A percentile compares a stretch with the other conserved stretches of the same genome.
Evolutionary conservation across 2,888 invertebrate species (phyloP).

Genomic region (Nephrocerus scutellatus): DNA sequence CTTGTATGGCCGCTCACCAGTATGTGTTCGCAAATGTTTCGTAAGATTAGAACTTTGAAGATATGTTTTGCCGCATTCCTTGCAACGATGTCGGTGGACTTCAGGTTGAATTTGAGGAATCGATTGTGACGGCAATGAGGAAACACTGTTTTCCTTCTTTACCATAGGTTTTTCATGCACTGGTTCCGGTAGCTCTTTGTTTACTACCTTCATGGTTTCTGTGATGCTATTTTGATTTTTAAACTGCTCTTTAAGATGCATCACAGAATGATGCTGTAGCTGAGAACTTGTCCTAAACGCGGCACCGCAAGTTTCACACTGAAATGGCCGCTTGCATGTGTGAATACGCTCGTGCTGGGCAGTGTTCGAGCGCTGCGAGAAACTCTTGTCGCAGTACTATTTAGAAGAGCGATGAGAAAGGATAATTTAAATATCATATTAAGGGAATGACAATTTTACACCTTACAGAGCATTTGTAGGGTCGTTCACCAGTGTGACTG

Average conservation of each 20-base stretch:
- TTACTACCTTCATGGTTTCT: too few relatives aligned
- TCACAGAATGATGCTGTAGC: slow-evolving; percentile 13
- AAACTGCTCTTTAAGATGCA: too few relatives aligned
- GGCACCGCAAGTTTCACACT: slow-evolving; percentile 13
- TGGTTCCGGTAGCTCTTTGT: too few relatives aligned
- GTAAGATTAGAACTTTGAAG: slow-evolving; percentile 19
- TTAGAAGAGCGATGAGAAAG: too few relatives aligned
- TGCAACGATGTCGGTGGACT: slow-evolving; percentile 21
- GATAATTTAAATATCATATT: too few relatives aligned
- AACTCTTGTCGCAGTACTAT: slow-evolving; percentile 66
- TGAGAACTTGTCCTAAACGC: slow-evolving; percentile 18
- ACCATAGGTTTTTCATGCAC: too few relatives aligned
- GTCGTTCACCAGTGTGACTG: slow-evolving; percentile 95
- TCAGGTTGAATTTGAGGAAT: too few relatives aligned
- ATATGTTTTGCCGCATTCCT: slow-evolving; percentile 21
- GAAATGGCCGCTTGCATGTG: slow-evolving; percentile 53
- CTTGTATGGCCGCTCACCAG: slow-evolving; percentile 57
- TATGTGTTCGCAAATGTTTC: slow-evolving; percentile 28
- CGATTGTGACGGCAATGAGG: too few relatives aligned
- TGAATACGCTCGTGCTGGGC: slow-evolving; percentile 71
- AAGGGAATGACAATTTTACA: too few relatives aligned
- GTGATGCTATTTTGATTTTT: too few relatives aligned
- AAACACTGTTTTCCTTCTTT: too few relatives aligned
- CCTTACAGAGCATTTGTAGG: slow-evolving; percentile 68
- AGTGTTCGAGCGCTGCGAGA: slow-evolving; percentile 72